phyloP scores from a whole-genome alignment of 2,888 invertebrate genomes.

The Eupithecia abbreviata region DNA sequence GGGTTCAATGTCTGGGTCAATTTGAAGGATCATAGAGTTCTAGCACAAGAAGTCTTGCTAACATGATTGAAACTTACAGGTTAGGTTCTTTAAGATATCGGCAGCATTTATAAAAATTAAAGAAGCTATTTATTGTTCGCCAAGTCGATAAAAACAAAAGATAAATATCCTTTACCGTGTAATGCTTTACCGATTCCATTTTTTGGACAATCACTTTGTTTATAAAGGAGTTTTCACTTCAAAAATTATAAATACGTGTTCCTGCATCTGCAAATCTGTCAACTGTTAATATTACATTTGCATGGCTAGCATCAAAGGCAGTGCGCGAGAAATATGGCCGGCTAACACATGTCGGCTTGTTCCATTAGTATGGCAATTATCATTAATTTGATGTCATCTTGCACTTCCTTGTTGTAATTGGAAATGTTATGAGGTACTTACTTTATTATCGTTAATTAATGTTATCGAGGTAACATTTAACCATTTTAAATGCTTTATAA shows the following conservation, averaged over 20 bases:
- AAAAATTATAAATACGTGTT: no score
- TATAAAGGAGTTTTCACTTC: no score
- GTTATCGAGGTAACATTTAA: background rate
- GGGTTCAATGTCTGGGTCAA: constrained; percentile 16
- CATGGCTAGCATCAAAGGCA: constrained; percentile 13
- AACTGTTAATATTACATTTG: background rate
- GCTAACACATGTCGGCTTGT: background rate
- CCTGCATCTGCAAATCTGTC: background rate
- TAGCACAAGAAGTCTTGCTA: background rate
- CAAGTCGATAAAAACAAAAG: no score
- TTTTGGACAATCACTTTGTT: no score
- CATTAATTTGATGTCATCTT: constrained; percentile 13
- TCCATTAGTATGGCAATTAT: constrained; percentile 5
- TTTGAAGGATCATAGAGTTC: constrained; percentile 3
- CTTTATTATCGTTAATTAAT: background rate
- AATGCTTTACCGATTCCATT: no score
- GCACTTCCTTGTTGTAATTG: constrained; percentile 3
- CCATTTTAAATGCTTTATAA: background rate
- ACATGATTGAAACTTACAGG: background rate
- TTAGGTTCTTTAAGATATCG: background rate
- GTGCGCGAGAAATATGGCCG: constrained; percentile 9
- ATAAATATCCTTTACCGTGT: no score
- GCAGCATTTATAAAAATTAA: background rate
- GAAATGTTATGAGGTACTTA: constrained; percentile 8
- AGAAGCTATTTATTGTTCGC: no score